Conservation (phyloP, 2,888 invertebrate genomes). For the Halictus ligatus region DNA sequence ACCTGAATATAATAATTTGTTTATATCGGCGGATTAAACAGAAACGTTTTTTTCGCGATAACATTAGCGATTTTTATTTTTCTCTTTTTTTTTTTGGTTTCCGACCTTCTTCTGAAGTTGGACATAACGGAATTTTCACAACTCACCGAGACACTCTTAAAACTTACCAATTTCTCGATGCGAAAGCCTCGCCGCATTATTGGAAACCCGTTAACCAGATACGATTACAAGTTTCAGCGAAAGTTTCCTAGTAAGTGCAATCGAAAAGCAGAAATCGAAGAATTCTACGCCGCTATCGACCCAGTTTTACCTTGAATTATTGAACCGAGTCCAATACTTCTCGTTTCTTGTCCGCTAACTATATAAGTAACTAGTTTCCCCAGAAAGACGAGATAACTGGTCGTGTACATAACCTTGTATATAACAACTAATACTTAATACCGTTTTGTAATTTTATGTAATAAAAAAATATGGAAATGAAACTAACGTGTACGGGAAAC, state of each 20-base stretch:
- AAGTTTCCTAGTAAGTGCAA: slow-evolving; percentile 28
- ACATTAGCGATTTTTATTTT: not conserved
- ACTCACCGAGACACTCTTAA: slow-evolving; percentile 18
- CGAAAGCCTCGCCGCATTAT: not conserved
- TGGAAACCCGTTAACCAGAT: slow-evolving; percentile 12
- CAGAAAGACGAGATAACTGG: not conserved
- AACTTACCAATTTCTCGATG: slow-evolving; percentile 15
- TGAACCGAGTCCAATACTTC: slow-evolving; percentile 14
- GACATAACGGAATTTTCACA: not conserved
- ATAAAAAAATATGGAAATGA: too few relatives aligned
- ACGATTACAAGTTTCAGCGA: slow-evolving; percentile 44
- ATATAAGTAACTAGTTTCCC: not conserved
- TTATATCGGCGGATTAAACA: not conserved
- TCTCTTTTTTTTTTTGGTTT: too few relatives aligned
- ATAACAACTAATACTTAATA: too few relatives aligned
- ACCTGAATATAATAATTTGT: not conserved
- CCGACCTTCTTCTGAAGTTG: not conserved
- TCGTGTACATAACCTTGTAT: not conserved
- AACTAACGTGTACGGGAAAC: too few relatives aligned
- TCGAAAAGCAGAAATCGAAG: slow-evolving; percentile 47
- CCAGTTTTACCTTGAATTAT: slow-evolving; percentile 38
- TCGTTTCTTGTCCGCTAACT: slow-evolving; percentile 1
- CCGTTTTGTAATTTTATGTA: too few relatives aligned
- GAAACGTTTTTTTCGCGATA: not conserved
- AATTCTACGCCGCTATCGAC: slow-evolving; percentile 20